Conservation (phyloP, 2,113 vertebrate genomes). For the Oenanthe melanoleuca region DNA sequence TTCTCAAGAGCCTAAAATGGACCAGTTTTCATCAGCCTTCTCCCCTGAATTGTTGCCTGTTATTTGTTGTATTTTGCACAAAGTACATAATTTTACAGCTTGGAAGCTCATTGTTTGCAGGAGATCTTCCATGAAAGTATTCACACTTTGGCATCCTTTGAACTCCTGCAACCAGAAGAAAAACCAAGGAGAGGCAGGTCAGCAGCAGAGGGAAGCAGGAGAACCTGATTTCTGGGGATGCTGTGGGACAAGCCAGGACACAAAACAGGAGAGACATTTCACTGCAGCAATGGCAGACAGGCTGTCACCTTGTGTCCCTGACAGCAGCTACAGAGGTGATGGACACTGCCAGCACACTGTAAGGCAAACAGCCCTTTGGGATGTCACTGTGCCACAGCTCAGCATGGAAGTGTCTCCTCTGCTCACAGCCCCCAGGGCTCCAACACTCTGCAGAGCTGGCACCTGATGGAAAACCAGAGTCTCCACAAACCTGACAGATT, state of each 20-base stretch:
- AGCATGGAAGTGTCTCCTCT: rapidly evolving
- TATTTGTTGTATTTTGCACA: not conserved
- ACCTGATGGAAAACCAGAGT: not conserved
- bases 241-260: not conserved
- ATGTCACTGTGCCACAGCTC: not conserved
- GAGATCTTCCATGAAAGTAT: rapidly evolving
- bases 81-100: not conserved
- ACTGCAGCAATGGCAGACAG: not conserved
- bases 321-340: not conserved
- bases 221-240: not conserved
- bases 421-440: not conserved
- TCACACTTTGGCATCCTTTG: not conserved
- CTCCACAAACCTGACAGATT: not conserved
- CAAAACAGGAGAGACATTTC: rapidly evolving
- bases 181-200: not conserved
- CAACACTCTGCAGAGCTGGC: not conserved
- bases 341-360: not conserved
- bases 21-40: not conserved
- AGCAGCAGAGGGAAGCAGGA: not conserved
- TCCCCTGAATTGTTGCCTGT: not conserved
- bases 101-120: rapidly evolving
- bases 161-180: not conserved
- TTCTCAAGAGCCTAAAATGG: not conserved
- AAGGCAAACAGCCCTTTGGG: not conserved
- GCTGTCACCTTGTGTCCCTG: not conserved